phyloP scores from a whole-genome alignment of 2,113 vertebrate genomes.

The Poeciliopsis occidentalis region DNA sequence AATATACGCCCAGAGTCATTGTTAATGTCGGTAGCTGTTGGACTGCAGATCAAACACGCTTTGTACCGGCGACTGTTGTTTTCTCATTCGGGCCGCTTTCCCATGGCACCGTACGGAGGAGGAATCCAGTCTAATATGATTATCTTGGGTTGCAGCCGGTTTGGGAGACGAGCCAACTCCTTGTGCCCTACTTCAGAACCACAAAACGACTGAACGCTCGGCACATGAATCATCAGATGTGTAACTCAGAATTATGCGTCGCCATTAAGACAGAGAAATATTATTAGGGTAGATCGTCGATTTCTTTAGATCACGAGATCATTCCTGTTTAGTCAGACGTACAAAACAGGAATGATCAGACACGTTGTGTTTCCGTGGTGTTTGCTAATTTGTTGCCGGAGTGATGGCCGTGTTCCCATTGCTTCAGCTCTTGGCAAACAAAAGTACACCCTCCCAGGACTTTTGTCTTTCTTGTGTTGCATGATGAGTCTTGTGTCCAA shows the following conservation, averaged over 20 bases:
- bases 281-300: not conserved
- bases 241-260: not conserved
- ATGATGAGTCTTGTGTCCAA: not conserved
- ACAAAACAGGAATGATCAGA: no score
- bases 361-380: conserved; percentile 10
- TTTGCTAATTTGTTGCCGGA: conserved; percentile 55
- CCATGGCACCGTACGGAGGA: conserved; percentile 52
- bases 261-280: conserved; percentile 3
- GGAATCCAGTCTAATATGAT: conserved; percentile 47
- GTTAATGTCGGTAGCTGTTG: conserved; percentile 24
- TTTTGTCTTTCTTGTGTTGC: conserved; percentile 41
- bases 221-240: conserved; percentile 37
- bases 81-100: conserved; percentile 43
- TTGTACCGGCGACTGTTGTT: conserved; percentile 17
- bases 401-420: conserved; percentile 38
- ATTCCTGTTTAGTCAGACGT: not conserved
- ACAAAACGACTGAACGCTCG: conserved; percentile 16
- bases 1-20: conserved; percentile 16
- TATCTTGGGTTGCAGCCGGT: conserved; percentile 41
- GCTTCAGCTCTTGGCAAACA: conserved; percentile 77
- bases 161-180: conserved; percentile 50
- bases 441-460: conserved; percentile 64
- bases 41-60: conserved; percentile 47
- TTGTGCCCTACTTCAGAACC: conserved; percentile 34
- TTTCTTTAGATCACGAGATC: not conserved